Conservation (phyloP, 2,797 vertebrate species). For the Takifugu rubripes region DNA sequence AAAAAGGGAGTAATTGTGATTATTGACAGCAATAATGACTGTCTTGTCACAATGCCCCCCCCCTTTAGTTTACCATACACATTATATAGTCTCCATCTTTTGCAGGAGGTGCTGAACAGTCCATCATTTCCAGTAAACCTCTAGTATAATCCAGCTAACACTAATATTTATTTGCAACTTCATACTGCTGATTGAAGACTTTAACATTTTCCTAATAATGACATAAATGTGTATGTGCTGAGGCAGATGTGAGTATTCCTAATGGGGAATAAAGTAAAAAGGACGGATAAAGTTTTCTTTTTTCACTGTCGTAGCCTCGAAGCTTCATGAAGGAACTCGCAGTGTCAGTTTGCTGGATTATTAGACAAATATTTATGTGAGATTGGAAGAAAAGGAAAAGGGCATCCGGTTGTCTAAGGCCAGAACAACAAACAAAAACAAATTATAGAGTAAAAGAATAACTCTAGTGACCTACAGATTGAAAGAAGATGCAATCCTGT, state of each 20-base stretch:
- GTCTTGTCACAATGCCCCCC: conserved; percentile 11
- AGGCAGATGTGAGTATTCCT: conserved; percentile 23
- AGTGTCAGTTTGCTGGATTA: too few species aligned
- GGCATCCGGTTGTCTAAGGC: background rate
- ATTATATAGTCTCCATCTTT: conserved; percentile 24
- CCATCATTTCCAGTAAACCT: too few species aligned
- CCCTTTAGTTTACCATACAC: background rate
- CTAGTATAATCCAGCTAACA: too few species aligned
- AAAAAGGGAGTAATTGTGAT: conserved; percentile 26
- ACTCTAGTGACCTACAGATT: background rate
- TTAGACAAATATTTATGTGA: background rate
- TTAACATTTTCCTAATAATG: background rate
- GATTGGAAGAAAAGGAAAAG: background rate
- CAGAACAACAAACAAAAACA: background rate
- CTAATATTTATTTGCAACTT: background rate
- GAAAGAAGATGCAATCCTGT: background rate
- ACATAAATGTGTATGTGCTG: conserved; percentile 8
- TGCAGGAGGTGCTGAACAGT: conserved; percentile 9
- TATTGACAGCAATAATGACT: conserved; percentile 31
- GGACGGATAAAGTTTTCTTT: background rate
- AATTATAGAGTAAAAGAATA: background rate
- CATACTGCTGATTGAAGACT: conserved; percentile 1
- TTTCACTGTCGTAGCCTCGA: too few species aligned
- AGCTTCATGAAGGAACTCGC: too few species aligned
- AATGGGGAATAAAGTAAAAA: conserved; percentile 18